Evolutionary conservation across 2,797 vertebrate species (phyloP), one percentile per base, ranked within the genome.

Genomic region (Dryobates pubescens): DNA sequence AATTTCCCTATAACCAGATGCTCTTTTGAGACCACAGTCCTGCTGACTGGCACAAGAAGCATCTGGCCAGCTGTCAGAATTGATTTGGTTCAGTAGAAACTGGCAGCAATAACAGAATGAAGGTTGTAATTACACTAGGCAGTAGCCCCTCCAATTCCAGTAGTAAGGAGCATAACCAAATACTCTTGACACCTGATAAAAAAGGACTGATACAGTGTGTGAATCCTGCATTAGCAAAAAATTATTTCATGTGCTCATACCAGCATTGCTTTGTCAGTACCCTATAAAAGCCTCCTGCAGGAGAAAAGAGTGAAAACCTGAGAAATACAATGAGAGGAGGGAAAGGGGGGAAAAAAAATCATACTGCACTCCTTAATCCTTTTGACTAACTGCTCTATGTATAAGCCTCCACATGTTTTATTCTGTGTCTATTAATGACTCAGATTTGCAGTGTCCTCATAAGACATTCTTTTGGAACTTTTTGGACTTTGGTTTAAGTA

Each of bases 61-160:
- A 96, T 94, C 93, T 96, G 96, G 94, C 92, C 94, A 96, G 84
- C 84, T 95, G 93, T 96, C 96, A 95, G 83, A 70, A 93, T 64
- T 91, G 67, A 97, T 97, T 96, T 97, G 86, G 53, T 71, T 96
- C 90, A 80, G 53, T 29, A 29, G 20, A 95, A 95, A 91, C 54
- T 88, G 84, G 88, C 89, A 95, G 67, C 27, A 89, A 68, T 54
- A 95, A 89, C 12, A 84, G 63, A 77, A 90, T 17, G 85, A 94
- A 78, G 69, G 57, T 36, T 68, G 83, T 27, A 95, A 92, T 92
- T 95, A 69, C 69, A 88, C 85, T 64, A 92, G 30, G 70, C 76
- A 77, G 63, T 96, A 94, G 93, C 56, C 81, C 51, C 67, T 92
- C 53, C 82, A 81, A 58, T 72, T 89, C 53, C 62, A 74, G 59